A percentile compares a stretch with the other conserved stretches of the same genome.
phyloP scores from a whole-genome alignment of 2,797 vertebrate species.

The Dryobates pubescens region DNA sequence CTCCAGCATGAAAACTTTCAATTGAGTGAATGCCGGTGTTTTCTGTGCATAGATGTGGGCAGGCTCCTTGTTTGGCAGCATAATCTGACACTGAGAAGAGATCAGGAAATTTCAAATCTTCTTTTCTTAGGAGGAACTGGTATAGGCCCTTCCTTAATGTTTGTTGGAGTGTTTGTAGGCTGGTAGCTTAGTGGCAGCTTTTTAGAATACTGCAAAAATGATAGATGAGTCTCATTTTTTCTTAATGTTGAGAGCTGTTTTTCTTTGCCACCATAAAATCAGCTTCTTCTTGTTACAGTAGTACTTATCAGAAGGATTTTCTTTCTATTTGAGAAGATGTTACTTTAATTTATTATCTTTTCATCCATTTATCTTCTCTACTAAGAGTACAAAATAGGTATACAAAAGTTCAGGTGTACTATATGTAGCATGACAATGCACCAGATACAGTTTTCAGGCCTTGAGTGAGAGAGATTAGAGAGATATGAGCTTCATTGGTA shows the following conservation, averaged over 20 bases:
- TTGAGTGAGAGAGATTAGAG: slow-evolving; percentile 20
- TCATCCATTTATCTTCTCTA: not conserved
- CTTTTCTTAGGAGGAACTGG: not conserved
- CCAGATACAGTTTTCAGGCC: not conserved
- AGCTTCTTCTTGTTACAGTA: not conserved
- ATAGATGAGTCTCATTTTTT: not conserved
- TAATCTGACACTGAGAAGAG: not conserved
- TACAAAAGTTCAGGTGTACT: not conserved
- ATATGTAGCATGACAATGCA: not conserved
- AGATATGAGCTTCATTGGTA: not conserved
- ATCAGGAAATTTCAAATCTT: not conserved
- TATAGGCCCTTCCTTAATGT: not conserved
- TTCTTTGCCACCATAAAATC: not conserved
- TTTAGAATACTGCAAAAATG: not conserved
- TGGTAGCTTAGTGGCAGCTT: not conserved
- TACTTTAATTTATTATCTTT: not conserved
- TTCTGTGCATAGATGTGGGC: not conserved
- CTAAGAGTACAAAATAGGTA: not conserved
- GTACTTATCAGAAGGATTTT: not conserved
- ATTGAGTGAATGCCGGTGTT: not conserved
- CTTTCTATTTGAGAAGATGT: not conserved
- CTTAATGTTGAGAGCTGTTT: not conserved
- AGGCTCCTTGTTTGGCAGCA: not conserved
- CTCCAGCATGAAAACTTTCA: not conserved
- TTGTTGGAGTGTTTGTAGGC: not conserved